These are phyloP conservation scores for Sebastes dallii DNA, from an alignment of 2,797 vertebrate genomes.

Conservation along the genomic window DNA sequence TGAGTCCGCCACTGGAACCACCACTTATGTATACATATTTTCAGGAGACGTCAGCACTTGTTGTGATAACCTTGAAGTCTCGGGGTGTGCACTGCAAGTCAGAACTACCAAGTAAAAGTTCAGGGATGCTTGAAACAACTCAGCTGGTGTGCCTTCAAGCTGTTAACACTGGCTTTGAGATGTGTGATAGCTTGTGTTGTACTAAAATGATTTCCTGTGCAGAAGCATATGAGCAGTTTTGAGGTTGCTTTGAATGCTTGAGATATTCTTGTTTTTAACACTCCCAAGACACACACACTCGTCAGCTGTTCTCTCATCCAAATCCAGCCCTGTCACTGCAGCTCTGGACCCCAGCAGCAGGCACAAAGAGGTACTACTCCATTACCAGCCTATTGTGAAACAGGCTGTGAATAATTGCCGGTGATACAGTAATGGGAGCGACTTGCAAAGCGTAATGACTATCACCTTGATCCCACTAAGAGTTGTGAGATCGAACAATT, in stretches of 20 bases:
- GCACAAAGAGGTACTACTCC: constrained; percentile 31
- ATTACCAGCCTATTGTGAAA: constrained; percentile 21
- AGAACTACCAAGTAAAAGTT: constrained; percentile 18
- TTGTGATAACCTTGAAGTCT: background rate
- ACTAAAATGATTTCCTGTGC: constrained; percentile 19
- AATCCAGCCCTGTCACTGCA: constrained; percentile 43
- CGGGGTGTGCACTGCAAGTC: background rate
- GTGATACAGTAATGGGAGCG: constrained; percentile 5
- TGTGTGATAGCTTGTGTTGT: constrained; percentile 20
- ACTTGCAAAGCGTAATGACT: constrained; percentile 11
- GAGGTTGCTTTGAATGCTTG: constrained; percentile 32
- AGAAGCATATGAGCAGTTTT: constrained; percentile 3
- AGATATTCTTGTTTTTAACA: constrained; percentile 34
- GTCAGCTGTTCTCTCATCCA: constrained; percentile 60
- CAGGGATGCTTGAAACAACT: background rate
- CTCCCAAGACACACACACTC: constrained; percentile 13
- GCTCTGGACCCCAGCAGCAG: constrained; percentile 38
- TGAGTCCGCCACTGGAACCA: too few relatives aligned
- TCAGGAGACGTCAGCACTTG: background rate
- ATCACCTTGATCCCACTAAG: constrained; percentile 29
- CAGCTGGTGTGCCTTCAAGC: background rate
- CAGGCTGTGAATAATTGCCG: constrained; percentile 20
- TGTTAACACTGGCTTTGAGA: constrained; percentile 29
- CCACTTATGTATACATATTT: background rate
- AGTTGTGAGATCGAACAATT: constrained; percentile 34